These are phyloP conservation scores for Puffinus mauretanicus DNA, from an alignment of 2,113 vertebrate species.

Conservation along the genomic window DNA sequence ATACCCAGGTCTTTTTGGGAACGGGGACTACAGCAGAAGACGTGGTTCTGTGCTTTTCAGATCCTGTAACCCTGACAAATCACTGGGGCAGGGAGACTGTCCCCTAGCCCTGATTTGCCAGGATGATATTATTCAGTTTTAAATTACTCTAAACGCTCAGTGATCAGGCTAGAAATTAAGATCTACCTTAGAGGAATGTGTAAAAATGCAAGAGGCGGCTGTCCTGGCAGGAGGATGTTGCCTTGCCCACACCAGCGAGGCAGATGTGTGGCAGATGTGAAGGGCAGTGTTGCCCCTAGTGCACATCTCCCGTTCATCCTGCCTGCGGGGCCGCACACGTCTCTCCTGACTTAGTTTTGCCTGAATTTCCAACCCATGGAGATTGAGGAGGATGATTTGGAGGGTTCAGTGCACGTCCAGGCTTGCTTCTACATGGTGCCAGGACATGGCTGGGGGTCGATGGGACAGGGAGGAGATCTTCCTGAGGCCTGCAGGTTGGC, in stretches of 20 bases:
- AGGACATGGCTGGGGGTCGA: not conserved
- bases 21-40: not conserved
- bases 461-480: not conserved
- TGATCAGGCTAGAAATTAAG: not conserved
- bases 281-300: not conserved
- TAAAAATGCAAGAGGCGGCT: not conserved
- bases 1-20: not conserved
- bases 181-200: not conserved
- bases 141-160: not conserved
- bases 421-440: not conserved
- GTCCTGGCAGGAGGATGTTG: not conserved
- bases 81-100: not conserved
- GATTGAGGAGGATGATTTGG: not conserved
- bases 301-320: not conserved
- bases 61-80: not conserved
- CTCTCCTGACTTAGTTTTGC: not conserved
- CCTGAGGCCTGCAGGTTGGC: not conserved
- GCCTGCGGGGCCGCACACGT: rapidly evolving
- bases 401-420: not conserved
- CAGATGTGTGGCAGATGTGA: not conserved
- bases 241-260: not conserved
- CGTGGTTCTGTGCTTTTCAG: not conserved
- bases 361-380: not conserved
- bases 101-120: not conserved
- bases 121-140: not conserved